These are phyloP conservation scores for Popillia japonica DNA, from an alignment of 1,140 invertebrate genomes.

Conservation along the genomic window DNA sequence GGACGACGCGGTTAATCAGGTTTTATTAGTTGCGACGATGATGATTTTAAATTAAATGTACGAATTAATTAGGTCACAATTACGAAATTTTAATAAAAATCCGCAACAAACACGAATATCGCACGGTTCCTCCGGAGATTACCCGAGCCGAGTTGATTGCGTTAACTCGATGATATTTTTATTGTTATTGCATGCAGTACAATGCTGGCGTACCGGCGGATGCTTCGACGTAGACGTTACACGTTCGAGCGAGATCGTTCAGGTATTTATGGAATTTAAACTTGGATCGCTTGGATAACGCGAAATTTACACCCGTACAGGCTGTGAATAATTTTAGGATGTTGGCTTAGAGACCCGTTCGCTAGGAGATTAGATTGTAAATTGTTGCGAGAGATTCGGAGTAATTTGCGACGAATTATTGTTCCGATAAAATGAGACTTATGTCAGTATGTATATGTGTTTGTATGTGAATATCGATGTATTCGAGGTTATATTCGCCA, in stretches of 20 bases:
- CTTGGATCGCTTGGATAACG: background rate
- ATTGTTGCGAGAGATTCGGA: background rate
- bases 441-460: too few species aligned
- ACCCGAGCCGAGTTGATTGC: background rate
- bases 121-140: background rate
- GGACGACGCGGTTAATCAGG: too few species aligned
- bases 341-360: background rate
- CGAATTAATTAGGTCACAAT: too few species aligned
- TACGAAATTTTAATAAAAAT: too few species aligned
- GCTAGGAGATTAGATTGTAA: background rate
- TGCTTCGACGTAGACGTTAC: too few species aligned
- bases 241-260: background rate
- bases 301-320: background rate
- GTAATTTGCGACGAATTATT: too few species aligned
- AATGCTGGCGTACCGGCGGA: background rate
- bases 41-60: too few species aligned
- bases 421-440: too few species aligned
- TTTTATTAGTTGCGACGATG: too few species aligned
- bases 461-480: too few species aligned
- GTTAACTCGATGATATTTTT: background rate
- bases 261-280: conserved; percentile 12
- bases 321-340: conserved; percentile 5
- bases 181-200: background rate
- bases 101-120: too few species aligned
- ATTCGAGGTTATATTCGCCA: too few species aligned